phyloP scores from a whole-genome alignment of 2,888 invertebrate genomes.

The Agrochola litura region DNA sequence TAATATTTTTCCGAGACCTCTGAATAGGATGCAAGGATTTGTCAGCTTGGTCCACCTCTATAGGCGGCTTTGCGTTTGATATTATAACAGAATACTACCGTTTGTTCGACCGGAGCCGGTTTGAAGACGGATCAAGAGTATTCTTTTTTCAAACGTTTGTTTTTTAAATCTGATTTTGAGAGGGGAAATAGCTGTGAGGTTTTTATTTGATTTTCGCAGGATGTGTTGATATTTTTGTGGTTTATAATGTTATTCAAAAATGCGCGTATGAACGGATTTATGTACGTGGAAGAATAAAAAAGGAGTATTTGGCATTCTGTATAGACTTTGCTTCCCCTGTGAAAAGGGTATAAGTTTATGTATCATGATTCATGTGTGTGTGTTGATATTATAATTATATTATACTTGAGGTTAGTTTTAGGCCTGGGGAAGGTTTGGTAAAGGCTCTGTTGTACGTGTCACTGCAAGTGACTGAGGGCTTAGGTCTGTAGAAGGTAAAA shows the following conservation, averaged over 20 bases:
- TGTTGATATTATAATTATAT: conserved; percentile 1
- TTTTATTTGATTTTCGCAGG: conserved; percentile 5
- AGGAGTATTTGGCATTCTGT: neutral
- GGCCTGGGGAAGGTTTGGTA: neutral
- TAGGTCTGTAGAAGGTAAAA: conserved; percentile 15
- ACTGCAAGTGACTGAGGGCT: neutral
- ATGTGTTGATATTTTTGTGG: neutral
- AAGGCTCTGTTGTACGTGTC: conserved; percentile 23
- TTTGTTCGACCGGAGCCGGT: conserved; percentile 24
- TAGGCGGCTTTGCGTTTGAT: conserved; percentile 59
- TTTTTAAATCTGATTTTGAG: conserved; percentile 23
- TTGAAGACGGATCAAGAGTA: conserved; percentile 15
- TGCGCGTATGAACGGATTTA: no score
- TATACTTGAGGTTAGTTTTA: neutral
- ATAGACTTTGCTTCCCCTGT: neutral
- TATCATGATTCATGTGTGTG: neutral
- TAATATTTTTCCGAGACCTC: conserved; percentile 64
- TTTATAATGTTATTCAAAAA: neutral
- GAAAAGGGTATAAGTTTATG: neutral
- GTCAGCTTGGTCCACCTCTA: conserved; percentile 62
- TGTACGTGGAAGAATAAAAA: neutral
- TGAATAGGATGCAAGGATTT: conserved; percentile 68
- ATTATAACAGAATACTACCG: conserved; percentile 58
- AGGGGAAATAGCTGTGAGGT: neutral
- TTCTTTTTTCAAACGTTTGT: conserved; percentile 26